Percentiles rank a stretch among this genome's conserved stretches.
phyloP scores from a whole-genome alignment of 2,113 vertebrate species.

The Bufo bufo region DNA sequence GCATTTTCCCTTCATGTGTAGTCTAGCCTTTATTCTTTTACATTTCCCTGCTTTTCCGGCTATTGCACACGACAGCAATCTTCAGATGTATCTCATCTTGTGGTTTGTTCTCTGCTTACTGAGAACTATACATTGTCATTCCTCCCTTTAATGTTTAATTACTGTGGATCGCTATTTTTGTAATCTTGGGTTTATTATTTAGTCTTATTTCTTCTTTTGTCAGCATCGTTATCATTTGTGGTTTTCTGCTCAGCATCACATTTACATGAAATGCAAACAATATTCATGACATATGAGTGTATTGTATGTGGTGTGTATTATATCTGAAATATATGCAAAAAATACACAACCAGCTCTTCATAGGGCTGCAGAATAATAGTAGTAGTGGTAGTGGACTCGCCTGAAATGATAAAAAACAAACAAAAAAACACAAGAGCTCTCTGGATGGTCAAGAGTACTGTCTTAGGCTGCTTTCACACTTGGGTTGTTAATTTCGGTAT shows the following conservation, averaged over 20 bases:
- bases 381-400: not conserved
- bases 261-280: not conserved
- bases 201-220: slow-evolving; percentile 22
- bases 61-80: not conserved
- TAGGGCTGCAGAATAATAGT: not conserved
- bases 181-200: slow-evolving; percentile 1
- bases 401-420: too few species aligned
- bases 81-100: not conserved
- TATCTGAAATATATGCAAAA: not conserved
- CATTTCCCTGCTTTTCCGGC: not conserved
- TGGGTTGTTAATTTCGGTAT: too few species aligned
- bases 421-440: too few species aligned
- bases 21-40: not conserved
- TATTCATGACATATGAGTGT: not conserved
- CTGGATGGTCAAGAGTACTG: too few species aligned
- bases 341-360: not conserved
- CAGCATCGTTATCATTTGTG: not conserved
- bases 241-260: not conserved
- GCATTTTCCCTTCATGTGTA: not conserved
- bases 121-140: not conserved
- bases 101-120: slow-evolving; percentile 28
- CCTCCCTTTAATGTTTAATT: not conserved
- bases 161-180: not conserved
- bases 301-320: not conserved
- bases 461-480: too few species aligned